These are phyloP conservation scores for Rhabdomys dilectus DNA, from an alignment of 2,113 vertebrate genomes.

Conservation along the genomic window DNA sequence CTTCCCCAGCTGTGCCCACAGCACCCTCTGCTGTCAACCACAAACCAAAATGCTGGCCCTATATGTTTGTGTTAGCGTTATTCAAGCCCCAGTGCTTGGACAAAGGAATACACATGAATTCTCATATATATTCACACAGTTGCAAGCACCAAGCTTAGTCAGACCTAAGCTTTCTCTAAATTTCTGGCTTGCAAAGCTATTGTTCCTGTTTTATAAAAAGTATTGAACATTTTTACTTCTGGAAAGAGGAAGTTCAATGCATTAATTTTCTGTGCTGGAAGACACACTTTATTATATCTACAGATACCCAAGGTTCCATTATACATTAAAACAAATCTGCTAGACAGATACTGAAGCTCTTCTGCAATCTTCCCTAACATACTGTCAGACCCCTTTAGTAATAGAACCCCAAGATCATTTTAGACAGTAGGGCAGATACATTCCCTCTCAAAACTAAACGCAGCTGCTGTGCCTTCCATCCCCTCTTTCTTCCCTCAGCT, in stretches of 20 bases:
- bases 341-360: neutral
- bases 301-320: neutral
- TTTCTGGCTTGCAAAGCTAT: constrained; percentile 9
- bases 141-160: neutral
- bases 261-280: neutral
- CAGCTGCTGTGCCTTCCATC: neutral
- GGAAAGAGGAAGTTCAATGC: neutral
- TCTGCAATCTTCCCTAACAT: neutral
- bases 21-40: neutral
- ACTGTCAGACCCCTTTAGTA: neutral
- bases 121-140: neutral
- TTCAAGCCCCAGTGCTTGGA: neutral
- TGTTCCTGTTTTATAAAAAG: neutral
- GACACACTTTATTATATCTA: neutral
- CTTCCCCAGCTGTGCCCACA: fast-evolving
- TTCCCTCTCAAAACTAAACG: neutral
- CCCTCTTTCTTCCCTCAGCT: neutral
- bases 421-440: neutral
- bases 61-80: neutral
- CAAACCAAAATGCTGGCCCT: neutral
- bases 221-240: neutral
- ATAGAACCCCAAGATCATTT: neutral
- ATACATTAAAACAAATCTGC: neutral
- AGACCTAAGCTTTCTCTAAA: neutral
- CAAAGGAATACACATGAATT: neutral